Conservation (phyloP, 2,888 invertebrate genomes). For the Lepetodrilus schrolli region DNA sequence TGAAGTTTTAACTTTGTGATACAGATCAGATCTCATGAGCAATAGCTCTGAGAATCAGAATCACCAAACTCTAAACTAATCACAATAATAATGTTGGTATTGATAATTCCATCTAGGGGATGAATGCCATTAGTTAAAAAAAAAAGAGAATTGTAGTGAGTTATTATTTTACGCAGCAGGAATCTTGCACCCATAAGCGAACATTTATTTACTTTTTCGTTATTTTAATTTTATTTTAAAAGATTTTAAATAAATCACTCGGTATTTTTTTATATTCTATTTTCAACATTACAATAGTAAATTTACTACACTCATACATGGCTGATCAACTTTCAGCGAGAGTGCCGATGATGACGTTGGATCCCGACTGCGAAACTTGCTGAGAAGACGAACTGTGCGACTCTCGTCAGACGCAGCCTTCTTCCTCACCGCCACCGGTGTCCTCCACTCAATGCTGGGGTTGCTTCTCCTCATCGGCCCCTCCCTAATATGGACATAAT, state of each 20-base stretch:
- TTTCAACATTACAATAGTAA: too few relatives aligned
- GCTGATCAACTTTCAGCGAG: not conserved
- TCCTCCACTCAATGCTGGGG: slow-evolving; percentile 54
- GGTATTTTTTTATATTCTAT: too few relatives aligned
- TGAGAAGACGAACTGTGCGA: slow-evolving; percentile 44
- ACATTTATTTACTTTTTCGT: not conserved
- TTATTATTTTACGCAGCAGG: not conserved
- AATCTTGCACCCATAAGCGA: not conserved
- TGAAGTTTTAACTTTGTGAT: too few relatives aligned
- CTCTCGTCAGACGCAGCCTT: slow-evolving; percentile 30
- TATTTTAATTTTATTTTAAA: not conserved
- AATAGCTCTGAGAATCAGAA: too few relatives aligned
- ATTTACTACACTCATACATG: too few relatives aligned
- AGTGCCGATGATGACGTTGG: not conserved
- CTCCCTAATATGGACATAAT: slow-evolving; percentile 54
- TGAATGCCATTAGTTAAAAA: too few relatives aligned
- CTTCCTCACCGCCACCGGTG: slow-evolving; percentile 45
- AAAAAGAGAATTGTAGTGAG: too few relatives aligned
- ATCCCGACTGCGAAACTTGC: slow-evolving; percentile 46
- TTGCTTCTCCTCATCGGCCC: slow-evolving; percentile 55
- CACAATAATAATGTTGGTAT: too few relatives aligned
- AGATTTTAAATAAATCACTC: not conserved
- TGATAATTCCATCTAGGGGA: too few relatives aligned
- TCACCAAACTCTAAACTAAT: too few relatives aligned
- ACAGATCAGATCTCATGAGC: too few relatives aligned